Percentiles rank a stretch among this genome's conserved stretches.
Evolutionary conservation across 2,888 invertebrate species (phyloP).

Genomic region (Oscheius sp.): DNA sequence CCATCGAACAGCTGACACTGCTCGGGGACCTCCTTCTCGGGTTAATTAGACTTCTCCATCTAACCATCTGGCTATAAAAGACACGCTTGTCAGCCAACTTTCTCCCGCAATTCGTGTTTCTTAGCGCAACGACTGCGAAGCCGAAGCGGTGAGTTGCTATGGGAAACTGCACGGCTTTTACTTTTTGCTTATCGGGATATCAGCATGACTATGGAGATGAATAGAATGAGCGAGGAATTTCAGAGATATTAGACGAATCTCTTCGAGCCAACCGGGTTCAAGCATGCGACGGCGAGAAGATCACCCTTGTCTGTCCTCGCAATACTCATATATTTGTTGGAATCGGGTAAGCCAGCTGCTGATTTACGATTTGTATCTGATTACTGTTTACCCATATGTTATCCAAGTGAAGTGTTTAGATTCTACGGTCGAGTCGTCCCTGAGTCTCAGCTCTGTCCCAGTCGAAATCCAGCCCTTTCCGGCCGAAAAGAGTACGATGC

Average conservation of each 20-base stretch:
- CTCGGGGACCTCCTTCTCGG: not conserved
- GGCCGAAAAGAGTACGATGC: slow-evolving; percentile 26
- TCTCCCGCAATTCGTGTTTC: slow-evolving; percentile 17
- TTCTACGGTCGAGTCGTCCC: slow-evolving; percentile 70
- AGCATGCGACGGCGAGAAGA: slow-evolving; percentile 88
- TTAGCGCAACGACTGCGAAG: slow-evolving; percentile 24
- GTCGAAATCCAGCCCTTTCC: slow-evolving; percentile 19
- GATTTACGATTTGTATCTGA: not conserved
- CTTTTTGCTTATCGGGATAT: not conserved
- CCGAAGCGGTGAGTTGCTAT: slow-evolving; percentile 32
- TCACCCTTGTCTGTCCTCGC: slow-evolving; percentile 86
- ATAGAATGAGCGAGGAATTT: slow-evolving; percentile 46
- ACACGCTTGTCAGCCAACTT: not conserved
- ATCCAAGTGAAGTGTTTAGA: slow-evolving; percentile 13
- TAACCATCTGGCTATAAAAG: not conserved
- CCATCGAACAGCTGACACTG: slow-evolving; percentile 15
- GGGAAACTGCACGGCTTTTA: slow-evolving; percentile 21
- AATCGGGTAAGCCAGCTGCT: slow-evolving; percentile 41
- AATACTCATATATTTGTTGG: slow-evolving; percentile 82
- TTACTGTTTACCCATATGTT: not conserved
- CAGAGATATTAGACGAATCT: slow-evolving; percentile 89
- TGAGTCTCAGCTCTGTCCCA: slow-evolving; percentile 63
- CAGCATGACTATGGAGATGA: not conserved
- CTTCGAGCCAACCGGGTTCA: slow-evolving; percentile 88
- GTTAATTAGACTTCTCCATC: slow-evolving; percentile 1